Conservation (phyloP, 1,140 invertebrate species). For the Dolichoris vasculosae region DNA sequence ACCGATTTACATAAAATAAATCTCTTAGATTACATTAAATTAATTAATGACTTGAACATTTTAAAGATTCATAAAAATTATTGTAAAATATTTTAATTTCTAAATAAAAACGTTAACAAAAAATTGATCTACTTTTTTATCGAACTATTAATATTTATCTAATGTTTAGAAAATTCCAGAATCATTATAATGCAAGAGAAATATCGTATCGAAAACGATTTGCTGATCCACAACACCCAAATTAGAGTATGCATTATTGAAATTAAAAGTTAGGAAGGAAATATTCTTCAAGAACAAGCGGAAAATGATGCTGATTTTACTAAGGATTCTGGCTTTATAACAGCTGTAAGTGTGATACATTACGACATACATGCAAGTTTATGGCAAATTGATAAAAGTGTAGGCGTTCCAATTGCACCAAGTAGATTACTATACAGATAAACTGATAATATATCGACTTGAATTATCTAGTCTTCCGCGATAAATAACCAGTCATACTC, state of each 20-base stretch:
- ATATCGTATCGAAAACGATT: no score
- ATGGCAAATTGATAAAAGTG: slow-evolving; percentile 5
- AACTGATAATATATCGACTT: slow-evolving; percentile 4
- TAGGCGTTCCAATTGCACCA: not conserved
- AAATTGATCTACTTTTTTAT: no score
- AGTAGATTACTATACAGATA: not conserved
- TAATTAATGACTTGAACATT: not conserved
- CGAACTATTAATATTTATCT: no score
- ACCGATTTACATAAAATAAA: not conserved
- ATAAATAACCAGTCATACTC: slow-evolving; percentile 1
- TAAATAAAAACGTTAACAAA: not conserved
- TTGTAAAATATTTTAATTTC: no score
- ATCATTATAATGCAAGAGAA: no score
- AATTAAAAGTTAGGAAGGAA: no score
- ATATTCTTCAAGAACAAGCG: no score
- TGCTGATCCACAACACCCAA: no score
- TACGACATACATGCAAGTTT: not conserved
- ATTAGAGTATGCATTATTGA: no score
- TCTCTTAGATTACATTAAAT: not conserved
- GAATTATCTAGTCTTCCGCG: not conserved
- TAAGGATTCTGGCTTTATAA: not conserved
- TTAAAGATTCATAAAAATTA: no score
- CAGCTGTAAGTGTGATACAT: not conserved
- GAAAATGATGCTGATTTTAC: not conserved
- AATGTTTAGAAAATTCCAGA: no score